These are phyloP conservation scores for Elmis aenea DNA, from an alignment of 2,888 invertebrate species.

Conservation along the genomic window DNA sequence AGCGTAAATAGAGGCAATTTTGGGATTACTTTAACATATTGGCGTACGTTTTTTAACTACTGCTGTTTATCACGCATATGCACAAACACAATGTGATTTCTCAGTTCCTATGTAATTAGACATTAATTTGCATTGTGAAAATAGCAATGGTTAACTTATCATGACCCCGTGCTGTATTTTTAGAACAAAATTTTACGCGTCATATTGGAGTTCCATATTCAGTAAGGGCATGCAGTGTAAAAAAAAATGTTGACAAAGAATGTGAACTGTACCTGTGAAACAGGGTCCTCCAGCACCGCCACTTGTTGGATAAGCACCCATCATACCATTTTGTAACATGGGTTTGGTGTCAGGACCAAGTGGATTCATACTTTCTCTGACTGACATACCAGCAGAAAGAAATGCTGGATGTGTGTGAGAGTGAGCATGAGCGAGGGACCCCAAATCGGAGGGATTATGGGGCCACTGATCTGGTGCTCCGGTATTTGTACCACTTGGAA, in stretches of 20 bases:
- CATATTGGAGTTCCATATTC: too few relatives aligned
- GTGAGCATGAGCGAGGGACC: slow-evolving; percentile 40
- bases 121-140: too few relatives aligned
- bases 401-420: slow-evolving; percentile 54
- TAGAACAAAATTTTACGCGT: too few relatives aligned
- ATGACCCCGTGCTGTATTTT: too few relatives aligned
- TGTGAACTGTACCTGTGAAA: slow-evolving; percentile 53
- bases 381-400: slow-evolving; percentile 43
- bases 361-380: slow-evolving; percentile 38
- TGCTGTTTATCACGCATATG: too few relatives aligned
- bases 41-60: too few relatives aligned
- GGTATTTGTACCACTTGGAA: slow-evolving; percentile 57
- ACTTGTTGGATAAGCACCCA: slow-evolving; percentile 51
- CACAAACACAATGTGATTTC: too few relatives aligned
- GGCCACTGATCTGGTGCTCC: slow-evolving; percentile 44
- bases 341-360: slow-evolving; percentile 45
- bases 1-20: too few relatives aligned
- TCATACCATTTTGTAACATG: slow-evolving; percentile 57
- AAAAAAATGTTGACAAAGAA: too few relatives aligned
- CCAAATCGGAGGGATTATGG: slow-evolving; percentile 36
- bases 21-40: too few relatives aligned
- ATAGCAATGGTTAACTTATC: too few relatives aligned
- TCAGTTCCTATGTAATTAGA: too few relatives aligned
- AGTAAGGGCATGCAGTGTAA: neutral
- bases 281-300: slow-evolving; percentile 57